A percentile compares a stretch with the other conserved stretches of the same genome.
Conservation (phyloP, 2,888 invertebrate genomes). For the Pegoplata infirma region DNA sequence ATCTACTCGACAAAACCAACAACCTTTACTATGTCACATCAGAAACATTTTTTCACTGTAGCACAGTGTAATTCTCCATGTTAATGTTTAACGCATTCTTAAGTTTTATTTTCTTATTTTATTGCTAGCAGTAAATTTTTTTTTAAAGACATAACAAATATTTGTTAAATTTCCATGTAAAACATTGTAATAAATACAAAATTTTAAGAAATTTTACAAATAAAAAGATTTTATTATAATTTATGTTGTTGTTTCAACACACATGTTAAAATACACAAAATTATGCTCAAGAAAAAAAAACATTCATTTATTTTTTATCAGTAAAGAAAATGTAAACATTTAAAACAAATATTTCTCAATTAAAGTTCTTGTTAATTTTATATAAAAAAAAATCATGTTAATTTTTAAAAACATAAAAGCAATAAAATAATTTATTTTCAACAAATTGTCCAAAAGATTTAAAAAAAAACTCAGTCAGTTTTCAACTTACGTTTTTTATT, state of each 20-base stretch:
- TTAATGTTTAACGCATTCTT: no score
- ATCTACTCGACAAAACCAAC: no score
- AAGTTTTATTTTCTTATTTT: no score
- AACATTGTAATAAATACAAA: constrained; percentile 33
- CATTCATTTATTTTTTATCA: not conserved
- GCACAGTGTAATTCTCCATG: no score
- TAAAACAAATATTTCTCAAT: not conserved
- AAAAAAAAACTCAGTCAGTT: not conserved
- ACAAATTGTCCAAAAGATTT: no score
- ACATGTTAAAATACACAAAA: not conserved
- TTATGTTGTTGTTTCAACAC: not conserved
- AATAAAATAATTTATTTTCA: no score
- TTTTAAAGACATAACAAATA: not conserved
- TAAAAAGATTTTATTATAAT: constrained; percentile 20
- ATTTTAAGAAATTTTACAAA: not conserved
- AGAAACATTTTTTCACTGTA: no score
- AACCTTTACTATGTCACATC: no score
- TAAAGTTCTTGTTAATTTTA: not conserved
- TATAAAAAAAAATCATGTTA: not conserved
- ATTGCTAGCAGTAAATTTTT: no score
- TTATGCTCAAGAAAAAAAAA: not conserved
- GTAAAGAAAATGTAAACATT: not conserved
- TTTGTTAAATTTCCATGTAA: constrained; percentile 17
- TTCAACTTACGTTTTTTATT: not conserved
- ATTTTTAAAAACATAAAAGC: not conserved